A percentile compares a stretch with the other conserved stretches of the same genome.
phyloP scores from a whole-genome alignment of 2,113 vertebrate species.

The Malurus alboscapulatus region DNA sequence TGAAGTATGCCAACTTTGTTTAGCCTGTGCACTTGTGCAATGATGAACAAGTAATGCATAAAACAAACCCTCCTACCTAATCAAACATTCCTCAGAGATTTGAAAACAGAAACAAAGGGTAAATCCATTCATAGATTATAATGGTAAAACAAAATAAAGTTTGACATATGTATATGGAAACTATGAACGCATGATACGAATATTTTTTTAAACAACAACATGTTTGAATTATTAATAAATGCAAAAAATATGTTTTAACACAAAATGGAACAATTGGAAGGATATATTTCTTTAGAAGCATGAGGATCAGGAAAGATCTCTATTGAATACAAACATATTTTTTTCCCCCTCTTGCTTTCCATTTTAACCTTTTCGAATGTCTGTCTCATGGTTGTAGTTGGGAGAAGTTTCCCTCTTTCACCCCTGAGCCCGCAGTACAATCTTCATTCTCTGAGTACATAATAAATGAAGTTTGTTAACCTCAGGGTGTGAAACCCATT shows the following conservation, averaged over 20 bases:
- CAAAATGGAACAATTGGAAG: conserved; percentile 51
- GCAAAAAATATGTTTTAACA: conserved; percentile 52
- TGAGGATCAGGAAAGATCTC: conserved; percentile 9
- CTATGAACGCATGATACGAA: conserved; percentile 30
- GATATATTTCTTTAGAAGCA: conserved; percentile 57
- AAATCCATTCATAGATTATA: conserved; percentile 43
- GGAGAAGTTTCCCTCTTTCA: not conserved
- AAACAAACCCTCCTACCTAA: conserved; percentile 58
- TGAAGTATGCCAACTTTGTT: conserved; percentile 67
- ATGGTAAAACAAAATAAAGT: conserved; percentile 53
- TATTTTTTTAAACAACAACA: conserved; percentile 37
- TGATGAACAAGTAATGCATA: conserved; percentile 68
- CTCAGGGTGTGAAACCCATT: conserved; percentile 24
- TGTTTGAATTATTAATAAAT: conserved; percentile 63
- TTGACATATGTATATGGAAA: conserved; percentile 45
- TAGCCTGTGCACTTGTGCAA: conserved; percentile 52
- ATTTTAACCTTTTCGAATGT: conserved; percentile 16
- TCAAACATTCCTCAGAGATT: conserved; percentile 65
- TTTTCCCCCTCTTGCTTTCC: not conserved
- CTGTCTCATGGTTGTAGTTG: not conserved
- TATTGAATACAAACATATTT: not conserved
- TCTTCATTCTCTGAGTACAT: not conserved
- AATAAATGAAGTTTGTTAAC: conserved; percentile 51
- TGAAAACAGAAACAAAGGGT: conserved; percentile 65
- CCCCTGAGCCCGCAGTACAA: not conserved